Base-by-base conservation (phyloP, 2,888 invertebrate genomes). In the Junonia oenone region DNA sequence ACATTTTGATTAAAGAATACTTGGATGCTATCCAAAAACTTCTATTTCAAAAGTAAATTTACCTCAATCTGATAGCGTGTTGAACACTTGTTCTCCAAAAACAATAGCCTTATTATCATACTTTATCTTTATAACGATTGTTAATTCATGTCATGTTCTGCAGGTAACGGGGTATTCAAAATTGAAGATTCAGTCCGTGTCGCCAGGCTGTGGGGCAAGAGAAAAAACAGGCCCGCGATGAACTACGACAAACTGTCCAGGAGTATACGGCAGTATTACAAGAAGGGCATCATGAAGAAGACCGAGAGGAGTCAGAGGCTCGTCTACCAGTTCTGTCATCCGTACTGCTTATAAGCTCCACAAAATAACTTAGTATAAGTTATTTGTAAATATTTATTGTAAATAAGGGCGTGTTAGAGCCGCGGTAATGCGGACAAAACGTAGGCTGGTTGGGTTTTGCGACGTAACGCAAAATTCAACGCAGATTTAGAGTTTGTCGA, bases 251-350 rank as follows among this genome's bases (percentile, higher is more conserved):
- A 99, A 83, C 91, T 99, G 47, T 98, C 98, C 63, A 93, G 99
- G 55, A 99, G 98, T 68, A 98, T 99, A 76, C 91, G 99, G 50
- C 99, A 99, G 83, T 99, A 99, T 91, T 99, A 99, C 93, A 99
- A 99, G 89, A 99, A 99, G 87, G 98, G 98, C 55, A 99, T 99
- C 82, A 98, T 99, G 97, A 98, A 98, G 93, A 99, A 99, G 86
- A 99, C 99, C 0, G 98, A 98, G 80, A 92, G 99, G 64, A 98
- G 98, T 68, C 99, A 99, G 89, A 93, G 99, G 78, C 93, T 99
- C 71, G 99, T 99, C 62, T 99, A 99, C 90, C 99, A 99, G 90
- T 99, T 99, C 90, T 99, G 98, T 82, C 96, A 97, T 81, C 97
- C 98, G 14, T 98, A 98, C 87, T 94, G 94, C 77, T 93, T 97